These are phyloP conservation scores for Chloromyia formosa DNA, from an alignment of 2,888 invertebrate genomes.

Conservation along the genomic window DNA sequence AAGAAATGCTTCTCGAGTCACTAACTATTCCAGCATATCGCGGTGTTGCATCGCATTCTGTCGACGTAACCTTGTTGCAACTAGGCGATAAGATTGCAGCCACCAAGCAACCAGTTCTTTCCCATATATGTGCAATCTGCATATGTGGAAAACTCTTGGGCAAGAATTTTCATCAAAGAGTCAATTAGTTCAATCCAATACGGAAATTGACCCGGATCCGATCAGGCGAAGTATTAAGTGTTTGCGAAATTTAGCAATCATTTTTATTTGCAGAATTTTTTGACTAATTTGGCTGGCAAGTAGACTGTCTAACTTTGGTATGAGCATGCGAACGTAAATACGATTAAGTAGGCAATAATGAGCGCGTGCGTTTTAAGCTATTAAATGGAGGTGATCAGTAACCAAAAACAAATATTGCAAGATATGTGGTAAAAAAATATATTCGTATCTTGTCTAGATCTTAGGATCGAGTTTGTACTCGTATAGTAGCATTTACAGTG, in stretches of 20 bases:
- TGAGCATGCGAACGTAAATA: too few relatives aligned
- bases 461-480: too few relatives aligned
- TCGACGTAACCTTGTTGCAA: neutral
- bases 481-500: too few relatives aligned
- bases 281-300: neutral
- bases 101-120: neutral
- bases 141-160: slow-evolving; percentile 15
- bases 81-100: neutral
- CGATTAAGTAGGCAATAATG: too few relatives aligned
- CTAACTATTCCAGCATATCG: neutral
- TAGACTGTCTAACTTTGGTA: too few relatives aligned
- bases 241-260: neutral
- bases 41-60: neutral
- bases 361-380: too few relatives aligned
- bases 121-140: slow-evolving; percentile 21
- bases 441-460: too few relatives aligned
- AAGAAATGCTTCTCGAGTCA: neutral
- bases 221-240: neutral
- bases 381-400: too few relatives aligned
- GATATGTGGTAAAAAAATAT: too few relatives aligned
- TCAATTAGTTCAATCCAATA: neutral
- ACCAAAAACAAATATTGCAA: too few relatives aligned
- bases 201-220: slow-evolving; percentile 27
- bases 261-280: neutral
- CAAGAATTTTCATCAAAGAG: slow-evolving; percentile 27